phyloP scores from a whole-genome alignment of 2,113 vertebrate genomes.

The Buteo buteo region DNA sequence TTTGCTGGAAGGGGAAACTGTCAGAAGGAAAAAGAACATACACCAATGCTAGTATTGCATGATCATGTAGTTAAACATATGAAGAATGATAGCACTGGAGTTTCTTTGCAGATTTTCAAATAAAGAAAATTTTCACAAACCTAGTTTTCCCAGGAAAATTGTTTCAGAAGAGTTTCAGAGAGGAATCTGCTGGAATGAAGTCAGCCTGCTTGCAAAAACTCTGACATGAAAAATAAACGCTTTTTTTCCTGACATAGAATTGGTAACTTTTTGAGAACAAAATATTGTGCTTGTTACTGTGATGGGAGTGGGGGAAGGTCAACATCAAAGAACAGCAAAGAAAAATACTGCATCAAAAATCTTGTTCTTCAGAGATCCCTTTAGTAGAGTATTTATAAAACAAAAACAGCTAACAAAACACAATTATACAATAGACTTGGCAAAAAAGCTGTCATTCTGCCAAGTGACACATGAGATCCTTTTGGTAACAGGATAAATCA shows the following conservation, averaged over 20 bases:
- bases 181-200: background rate
- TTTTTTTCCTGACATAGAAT: slow-evolving; percentile 28
- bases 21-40: background rate
- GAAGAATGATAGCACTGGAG: background rate
- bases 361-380: slow-evolving; percentile 43
- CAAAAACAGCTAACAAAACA: slow-evolving; percentile 67
- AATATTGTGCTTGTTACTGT: background rate
- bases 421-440: slow-evolving; percentile 42
- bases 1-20: background rate
- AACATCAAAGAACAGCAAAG: slow-evolving; percentile 52
- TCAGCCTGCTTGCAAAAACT: background rate
- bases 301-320: slow-evolving; percentile 6
- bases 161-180: background rate
- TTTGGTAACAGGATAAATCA: slow-evolving; percentile 8
- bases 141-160: background rate
- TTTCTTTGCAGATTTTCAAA: background rate
- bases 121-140: background rate
- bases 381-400: slow-evolving; percentile 54
- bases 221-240: slow-evolving; percentile 6
- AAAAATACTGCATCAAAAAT: slow-evolving; percentile 48
- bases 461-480: slow-evolving; percentile 44
- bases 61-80: background rate
- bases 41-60: background rate
- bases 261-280: slow-evolving; percentile 37
- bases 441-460: slow-evolving; percentile 42